Percentiles rank a stretch among this genome's conserved stretches.
These are phyloP conservation scores for Pandemis corylana DNA, from an alignment of 2,888 invertebrate genomes.

Conservation along the genomic window DNA sequence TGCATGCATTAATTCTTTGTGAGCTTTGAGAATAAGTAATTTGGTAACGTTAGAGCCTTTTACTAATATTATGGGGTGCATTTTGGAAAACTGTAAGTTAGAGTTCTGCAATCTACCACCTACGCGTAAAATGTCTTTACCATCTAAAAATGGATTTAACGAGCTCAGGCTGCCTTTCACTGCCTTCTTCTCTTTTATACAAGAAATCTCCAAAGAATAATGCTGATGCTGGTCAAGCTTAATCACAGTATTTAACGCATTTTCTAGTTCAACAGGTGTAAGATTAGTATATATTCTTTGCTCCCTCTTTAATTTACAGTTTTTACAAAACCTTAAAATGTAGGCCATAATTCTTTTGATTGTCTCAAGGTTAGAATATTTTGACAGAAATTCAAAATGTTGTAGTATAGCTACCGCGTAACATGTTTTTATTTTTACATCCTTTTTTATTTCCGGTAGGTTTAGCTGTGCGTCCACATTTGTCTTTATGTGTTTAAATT, in stretches of 20 bases:
- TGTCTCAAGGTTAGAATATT: neutral
- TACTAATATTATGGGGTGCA: conserved; percentile 6
- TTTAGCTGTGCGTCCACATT: neutral
- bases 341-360: conserved; percentile 31
- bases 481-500: conserved; percentile 18
- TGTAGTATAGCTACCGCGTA: neutral
- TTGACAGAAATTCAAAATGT: neutral
- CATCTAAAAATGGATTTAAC: conserved; percentile 8
- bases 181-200: neutral
- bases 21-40: conserved; percentile 9
- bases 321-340: conserved; percentile 29
- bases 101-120: conserved; percentile 20
- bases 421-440: conserved; percentile 38
- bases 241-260: neutral
- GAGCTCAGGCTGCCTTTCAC: conserved; percentile 16
- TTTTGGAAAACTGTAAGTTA: neutral
- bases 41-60: conserved; percentile 3
- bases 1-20: conserved; percentile 11
- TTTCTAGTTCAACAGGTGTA: neutral
- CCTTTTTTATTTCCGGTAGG: conserved; percentile 31
- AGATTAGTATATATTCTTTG: conserved; percentile 17
- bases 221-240: conserved; percentile 5
- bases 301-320: too few species aligned
- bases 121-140: conserved; percentile 10
- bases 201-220: conserved; percentile 4